Base-by-base conservation (phyloP, 2,797 vertebrate genomes). In the Euphonia xanthogaster region DNA sequence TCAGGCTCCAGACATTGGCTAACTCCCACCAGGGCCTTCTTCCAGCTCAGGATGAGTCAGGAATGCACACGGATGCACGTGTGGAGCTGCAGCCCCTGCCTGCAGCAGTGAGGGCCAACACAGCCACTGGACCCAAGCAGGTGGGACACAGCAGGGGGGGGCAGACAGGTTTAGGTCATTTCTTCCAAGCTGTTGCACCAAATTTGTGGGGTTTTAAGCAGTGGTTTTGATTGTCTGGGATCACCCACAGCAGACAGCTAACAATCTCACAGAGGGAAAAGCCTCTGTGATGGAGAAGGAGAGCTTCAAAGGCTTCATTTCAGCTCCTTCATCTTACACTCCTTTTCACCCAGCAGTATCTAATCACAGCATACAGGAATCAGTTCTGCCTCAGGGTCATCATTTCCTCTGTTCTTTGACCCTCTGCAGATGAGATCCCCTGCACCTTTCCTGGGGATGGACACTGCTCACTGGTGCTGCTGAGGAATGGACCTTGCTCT, bases 371-470 rank as follows among this genome's bases (percentile, higher is more conserved):
- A 7, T 1, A 9, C 20, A 18, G 8, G 6, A 77, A 35, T 25
- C 53, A 42, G 21, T 67, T 51, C 61, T 79, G 45, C 74, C 54
- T 87, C 81, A 6, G 61, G 79, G 65, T 67, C 95, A 53, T 58
- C 2, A 30, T 79, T 83, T 75, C 87, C 90, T 60, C 82, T 90
- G 51, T 86, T 93, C 82, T 82, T 65, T 72, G 95, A 54, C 35
- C 42, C 87, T 87, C 74, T 94, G 83, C 63, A 95, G 90, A 77
- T 35, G 61, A 88, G 62, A 79, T 21, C 67, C 39, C 40, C 30
- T 53, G 78, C 82, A 35, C 77, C 94, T 73, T 88, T 67, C 58
- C 82, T 61, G 44, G 80, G 79, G 39, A 75, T 4, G 6, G 91
- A 72, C 62, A 58, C 90, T 57, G 28, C 72, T 33, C 71, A 3